Percentiles rank a stretch among this genome's conserved stretches.
These are phyloP conservation scores for Stylophora pistillata DNA, from an alignment of 64 coral and sea anemone species.

Conservation along the genomic window DNA sequence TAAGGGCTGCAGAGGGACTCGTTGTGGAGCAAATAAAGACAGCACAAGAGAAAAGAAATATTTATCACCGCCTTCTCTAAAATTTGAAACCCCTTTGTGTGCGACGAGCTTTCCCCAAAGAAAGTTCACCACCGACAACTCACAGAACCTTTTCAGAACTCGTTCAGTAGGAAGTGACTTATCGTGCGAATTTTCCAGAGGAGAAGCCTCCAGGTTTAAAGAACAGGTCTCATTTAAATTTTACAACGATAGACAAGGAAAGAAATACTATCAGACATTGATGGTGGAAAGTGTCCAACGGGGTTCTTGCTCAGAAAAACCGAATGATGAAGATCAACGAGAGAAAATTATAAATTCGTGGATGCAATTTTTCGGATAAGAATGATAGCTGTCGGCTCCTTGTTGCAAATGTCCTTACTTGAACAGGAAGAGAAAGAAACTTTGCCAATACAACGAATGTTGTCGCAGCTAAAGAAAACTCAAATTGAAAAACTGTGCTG, in stretches of 20 bases:
- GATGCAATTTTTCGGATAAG: conserved; percentile 71
- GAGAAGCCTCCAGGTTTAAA: not conserved
- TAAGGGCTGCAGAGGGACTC: not conserved
- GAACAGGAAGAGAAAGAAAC: no score
- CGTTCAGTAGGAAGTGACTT: not conserved
- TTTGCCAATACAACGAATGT: no score
- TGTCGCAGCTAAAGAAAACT: no score
- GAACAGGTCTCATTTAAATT: not conserved
- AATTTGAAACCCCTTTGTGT: not conserved
- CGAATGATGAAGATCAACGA: conserved; percentile 9
- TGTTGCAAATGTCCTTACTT: no score
- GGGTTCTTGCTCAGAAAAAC: not conserved
- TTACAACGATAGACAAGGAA: not conserved
- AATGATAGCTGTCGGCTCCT: not conserved
- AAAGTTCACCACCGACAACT: not conserved
- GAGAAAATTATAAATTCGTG: conserved; percentile 56
- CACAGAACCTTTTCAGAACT: not conserved
- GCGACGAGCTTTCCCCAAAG: not conserved
- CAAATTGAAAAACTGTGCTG: no score
- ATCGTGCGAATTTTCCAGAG: not conserved
- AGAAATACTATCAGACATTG: no score
- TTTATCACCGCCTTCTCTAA: conserved; percentile 3
- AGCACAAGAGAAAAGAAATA: not conserved
- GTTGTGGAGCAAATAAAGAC: no score
- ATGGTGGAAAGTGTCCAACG: not conserved